Evolutionary conservation across 2,113 vertebrate species (phyloP).

Genomic region (Zosterops lateralis): DNA sequence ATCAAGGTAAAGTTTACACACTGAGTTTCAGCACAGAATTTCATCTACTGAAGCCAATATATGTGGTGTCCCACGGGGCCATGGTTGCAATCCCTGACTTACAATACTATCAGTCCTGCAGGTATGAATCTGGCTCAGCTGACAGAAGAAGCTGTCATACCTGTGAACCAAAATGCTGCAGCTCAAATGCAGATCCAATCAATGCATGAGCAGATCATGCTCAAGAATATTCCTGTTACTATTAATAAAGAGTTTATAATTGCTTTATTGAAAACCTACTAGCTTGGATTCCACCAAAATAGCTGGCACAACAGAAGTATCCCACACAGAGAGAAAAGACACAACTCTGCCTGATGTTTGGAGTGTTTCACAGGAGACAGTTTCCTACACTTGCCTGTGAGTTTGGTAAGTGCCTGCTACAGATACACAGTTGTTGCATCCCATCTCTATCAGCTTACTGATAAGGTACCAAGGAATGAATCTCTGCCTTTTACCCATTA

Average conservation of each 20-base stretch:
- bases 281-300: background rate
- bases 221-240: background rate
- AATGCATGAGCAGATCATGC: background rate
- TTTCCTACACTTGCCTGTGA: background rate
- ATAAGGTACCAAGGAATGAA: background rate
- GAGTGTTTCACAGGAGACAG: background rate
- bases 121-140: background rate
- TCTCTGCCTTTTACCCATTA: background rate
- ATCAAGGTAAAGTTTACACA: background rate
- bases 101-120: accelerated
- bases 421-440: background rate
- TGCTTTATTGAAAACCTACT: background rate
- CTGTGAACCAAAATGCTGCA: background rate
- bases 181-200: background rate
- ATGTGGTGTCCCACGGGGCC: accelerated
- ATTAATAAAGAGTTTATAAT: background rate
- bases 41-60: background rate
- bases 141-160: background rate
- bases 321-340: background rate
- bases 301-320: background rate
- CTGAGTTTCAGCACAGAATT: accelerated
- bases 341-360: background rate
- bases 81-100: background rate
- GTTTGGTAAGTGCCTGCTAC: background rate
- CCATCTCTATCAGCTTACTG: background rate